phyloP scores from a whole-genome alignment of 2,888 invertebrate species.

The Frankliniella intonsa region DNA sequence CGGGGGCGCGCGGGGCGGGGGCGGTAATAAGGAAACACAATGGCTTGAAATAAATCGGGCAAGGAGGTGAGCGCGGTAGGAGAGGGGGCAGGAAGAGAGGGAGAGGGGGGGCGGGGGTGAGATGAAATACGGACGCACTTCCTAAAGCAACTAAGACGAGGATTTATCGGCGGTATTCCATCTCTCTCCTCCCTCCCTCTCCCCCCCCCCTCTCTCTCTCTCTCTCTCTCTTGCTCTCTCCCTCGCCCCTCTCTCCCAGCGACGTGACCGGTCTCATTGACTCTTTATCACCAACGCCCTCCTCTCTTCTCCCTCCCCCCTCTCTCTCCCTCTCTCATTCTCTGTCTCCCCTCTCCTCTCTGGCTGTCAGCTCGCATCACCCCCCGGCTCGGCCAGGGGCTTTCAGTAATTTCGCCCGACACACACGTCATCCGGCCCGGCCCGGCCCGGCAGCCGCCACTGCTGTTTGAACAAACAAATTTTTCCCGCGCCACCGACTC shows the following conservation, averaged over 20 bases:
- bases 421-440: not conserved
- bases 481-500: not conserved
- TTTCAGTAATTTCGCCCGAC: conserved; percentile 9
- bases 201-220: not conserved
- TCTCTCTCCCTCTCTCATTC: not conserved
- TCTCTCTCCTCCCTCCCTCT: not conserved
- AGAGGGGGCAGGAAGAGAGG: not conserved
- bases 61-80: too few relatives aligned
- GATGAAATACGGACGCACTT: conserved; percentile 15
- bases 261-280: not conserved
- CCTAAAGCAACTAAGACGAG: conserved; percentile 17
- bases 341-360: not conserved
- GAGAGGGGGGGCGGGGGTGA: not conserved
- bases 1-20: too few relatives aligned
- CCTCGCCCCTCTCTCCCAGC: not conserved
- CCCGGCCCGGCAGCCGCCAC: not conserved
- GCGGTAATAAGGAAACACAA: too few relatives aligned
- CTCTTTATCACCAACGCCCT: conserved; percentile 10
- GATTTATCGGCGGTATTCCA: conserved; percentile 1
- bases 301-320: not conserved
- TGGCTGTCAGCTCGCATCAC: not conserved
- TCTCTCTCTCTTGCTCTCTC: not conserved
- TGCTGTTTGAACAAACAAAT: not conserved
- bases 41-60: too few relatives aligned
- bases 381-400: not conserved